Evolutionary conservation across 2,113 vertebrate genomes (phyloP).

Genomic region (Calidris pugnax): DNA sequence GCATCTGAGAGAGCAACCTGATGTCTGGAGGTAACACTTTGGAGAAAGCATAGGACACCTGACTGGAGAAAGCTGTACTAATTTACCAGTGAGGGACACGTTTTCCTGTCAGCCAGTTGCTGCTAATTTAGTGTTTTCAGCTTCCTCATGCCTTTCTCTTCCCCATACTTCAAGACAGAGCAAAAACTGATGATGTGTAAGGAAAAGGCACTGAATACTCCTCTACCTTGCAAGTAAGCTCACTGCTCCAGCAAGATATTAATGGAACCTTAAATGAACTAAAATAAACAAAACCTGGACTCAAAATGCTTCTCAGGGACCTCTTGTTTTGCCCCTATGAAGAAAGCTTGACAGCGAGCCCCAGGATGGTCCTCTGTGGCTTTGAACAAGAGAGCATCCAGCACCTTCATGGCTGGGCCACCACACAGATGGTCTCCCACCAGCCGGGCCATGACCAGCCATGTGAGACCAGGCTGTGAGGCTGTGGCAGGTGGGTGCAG

Average conservation of each 20-base stretch:
- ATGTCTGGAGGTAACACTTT: neutral
- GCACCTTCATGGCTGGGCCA: neutral
- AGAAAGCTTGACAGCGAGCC: neutral
- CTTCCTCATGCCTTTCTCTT: neutral
- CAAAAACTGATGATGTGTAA: neutral
- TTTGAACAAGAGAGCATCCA: neutral
- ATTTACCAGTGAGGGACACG: neutral
- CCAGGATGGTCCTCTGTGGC: neutral
- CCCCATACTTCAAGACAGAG: neutral
- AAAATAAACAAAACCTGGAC: neutral
- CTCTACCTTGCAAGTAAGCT: neutral
- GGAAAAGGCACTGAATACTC: neutral
- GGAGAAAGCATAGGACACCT: neutral
- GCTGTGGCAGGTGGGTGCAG: neutral
- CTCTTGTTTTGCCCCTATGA: neutral
- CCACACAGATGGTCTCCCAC: neutral
- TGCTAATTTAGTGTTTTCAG: neutral
- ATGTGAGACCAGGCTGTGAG: fast-evolving
- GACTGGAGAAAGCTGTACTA: neutral
- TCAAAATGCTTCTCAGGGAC: neutral
- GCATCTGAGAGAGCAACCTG: neutral
- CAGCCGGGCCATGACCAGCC: neutral
- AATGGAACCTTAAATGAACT: neutral
- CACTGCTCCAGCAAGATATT: neutral
- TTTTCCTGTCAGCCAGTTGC: neutral